phyloP scores from a whole-genome alignment of 2,797 vertebrate genomes.

The Scyliorhinus canicula region DNA sequence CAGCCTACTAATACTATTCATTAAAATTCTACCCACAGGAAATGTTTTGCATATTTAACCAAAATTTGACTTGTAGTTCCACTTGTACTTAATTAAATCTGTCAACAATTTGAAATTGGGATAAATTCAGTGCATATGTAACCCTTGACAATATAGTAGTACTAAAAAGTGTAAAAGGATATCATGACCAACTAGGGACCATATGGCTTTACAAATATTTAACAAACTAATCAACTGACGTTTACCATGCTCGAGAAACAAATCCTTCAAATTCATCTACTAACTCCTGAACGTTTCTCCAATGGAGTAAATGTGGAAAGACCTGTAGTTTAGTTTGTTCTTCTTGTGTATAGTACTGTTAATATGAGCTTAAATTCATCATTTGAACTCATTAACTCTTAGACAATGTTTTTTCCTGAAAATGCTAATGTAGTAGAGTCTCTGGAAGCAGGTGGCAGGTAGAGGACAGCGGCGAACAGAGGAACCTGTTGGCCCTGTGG shows the following conservation, averaged over 20 bases:
- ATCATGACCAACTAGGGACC: not conserved
- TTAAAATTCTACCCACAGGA: not conserved
- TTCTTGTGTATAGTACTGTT: not conserved
- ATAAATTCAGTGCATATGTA: not conserved
- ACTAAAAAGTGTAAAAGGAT: not conserved
- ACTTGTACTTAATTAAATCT: conserved; percentile 6
- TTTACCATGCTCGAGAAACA: not conserved
- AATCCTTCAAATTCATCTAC: not conserved
- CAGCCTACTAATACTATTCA: not conserved
- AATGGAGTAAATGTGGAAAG: not conserved
- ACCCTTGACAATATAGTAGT: not conserved
- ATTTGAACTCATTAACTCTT: not conserved
- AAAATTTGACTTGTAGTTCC: not conserved
- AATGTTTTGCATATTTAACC: conserved; percentile 4
- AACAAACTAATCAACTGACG: not conserved
- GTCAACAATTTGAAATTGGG: not conserved
- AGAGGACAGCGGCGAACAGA: too few species aligned
- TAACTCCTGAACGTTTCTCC: not conserved
- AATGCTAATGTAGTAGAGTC: too few species aligned
- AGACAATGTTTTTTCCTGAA: not conserved
- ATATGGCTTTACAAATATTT: not conserved
- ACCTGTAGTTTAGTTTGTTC: not conserved
- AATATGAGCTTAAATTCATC: not conserved
- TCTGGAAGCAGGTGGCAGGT: too few species aligned
- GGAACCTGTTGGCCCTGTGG: too few species aligned